Conservation (phyloP, 2,797 vertebrate genomes). For the Siniperca obscura region DNA sequence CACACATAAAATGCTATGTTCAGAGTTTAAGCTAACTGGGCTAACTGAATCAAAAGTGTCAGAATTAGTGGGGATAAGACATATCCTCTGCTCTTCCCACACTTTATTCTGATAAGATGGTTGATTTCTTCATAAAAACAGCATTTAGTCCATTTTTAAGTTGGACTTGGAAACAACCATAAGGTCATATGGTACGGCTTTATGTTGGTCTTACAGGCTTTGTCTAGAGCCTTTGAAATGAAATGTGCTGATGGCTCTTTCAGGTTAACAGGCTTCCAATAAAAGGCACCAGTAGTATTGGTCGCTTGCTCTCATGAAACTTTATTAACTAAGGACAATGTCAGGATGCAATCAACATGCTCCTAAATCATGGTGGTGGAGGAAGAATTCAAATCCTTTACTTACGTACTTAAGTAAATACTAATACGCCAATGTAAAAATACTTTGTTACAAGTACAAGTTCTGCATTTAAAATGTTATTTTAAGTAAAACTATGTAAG, state of each 20-base stretch:
- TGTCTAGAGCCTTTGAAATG: not conserved
- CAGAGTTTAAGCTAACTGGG: not conserved
- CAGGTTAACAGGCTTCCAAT: not conserved
- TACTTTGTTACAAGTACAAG: too few species aligned
- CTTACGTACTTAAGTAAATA: too few species aligned
- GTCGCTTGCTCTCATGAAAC: not conserved
- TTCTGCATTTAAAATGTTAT: too few species aligned
- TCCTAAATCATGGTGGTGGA: not conserved
- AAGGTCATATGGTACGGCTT: not conserved
- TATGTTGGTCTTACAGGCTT: not conserved
- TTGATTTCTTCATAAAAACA: not conserved
- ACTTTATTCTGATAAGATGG: not conserved
- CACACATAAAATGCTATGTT: not conserved
- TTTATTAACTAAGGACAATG: not conserved
- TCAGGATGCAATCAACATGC: constrained; percentile 4
- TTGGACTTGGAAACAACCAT: not conserved
- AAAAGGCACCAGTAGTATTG: not conserved
- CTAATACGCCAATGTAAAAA: too few species aligned
- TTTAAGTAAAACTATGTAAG: too few species aligned
- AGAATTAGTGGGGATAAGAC: not conserved
- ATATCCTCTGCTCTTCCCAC: not conserved
- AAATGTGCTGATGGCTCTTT: not conserved
- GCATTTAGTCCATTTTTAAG: not conserved
- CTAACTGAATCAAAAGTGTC: not conserved
- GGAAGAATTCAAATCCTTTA: too few species aligned